A percentile compares a stretch with the other conserved stretches of the same genome.
These are phyloP conservation scores for Lamellibrachia columna DNA, from an alignment of 2,888 invertebrate species.

Conservation along the genomic window DNA sequence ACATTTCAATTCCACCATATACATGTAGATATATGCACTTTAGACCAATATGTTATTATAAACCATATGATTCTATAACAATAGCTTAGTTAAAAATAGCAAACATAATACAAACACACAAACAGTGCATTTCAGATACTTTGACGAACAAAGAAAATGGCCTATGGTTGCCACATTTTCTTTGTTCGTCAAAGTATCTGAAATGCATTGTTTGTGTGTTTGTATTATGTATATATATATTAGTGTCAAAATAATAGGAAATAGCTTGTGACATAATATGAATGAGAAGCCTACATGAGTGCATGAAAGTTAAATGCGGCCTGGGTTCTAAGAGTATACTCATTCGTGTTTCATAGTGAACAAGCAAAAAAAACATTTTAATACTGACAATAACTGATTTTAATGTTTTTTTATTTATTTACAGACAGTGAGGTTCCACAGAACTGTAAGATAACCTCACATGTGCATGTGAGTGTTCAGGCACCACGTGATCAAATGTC, in stretches of 20 bases:
- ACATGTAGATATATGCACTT: not conserved
- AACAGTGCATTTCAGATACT: too few species aligned
- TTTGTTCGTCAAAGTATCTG: too few species aligned
- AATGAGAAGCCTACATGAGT: too few species aligned
- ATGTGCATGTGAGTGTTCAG: not conserved
- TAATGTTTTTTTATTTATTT: not conserved
- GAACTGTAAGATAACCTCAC: not conserved
- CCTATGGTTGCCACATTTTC: not conserved
- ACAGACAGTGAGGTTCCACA: not conserved
- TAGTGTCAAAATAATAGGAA: not conserved
- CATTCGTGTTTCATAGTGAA: not conserved
- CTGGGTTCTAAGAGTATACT: not conserved
- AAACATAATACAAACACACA: not conserved
- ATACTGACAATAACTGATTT: not conserved
- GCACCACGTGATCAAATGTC: not conserved
- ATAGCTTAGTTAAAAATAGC: not conserved
- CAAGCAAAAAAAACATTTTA: not conserved
- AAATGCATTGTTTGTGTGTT: too few species aligned
- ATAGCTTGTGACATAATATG: not conserved
- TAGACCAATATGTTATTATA: too few species aligned
- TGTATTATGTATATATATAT: not conserved
- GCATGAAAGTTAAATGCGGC: not conserved
- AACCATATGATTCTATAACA: not conserved
- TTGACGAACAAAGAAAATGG: not conserved
- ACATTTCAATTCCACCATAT: not conserved